Evolutionary conservation across 2,888 invertebrate species (phyloP).

Genomic region (Mesorhabditis sp.): DNA sequence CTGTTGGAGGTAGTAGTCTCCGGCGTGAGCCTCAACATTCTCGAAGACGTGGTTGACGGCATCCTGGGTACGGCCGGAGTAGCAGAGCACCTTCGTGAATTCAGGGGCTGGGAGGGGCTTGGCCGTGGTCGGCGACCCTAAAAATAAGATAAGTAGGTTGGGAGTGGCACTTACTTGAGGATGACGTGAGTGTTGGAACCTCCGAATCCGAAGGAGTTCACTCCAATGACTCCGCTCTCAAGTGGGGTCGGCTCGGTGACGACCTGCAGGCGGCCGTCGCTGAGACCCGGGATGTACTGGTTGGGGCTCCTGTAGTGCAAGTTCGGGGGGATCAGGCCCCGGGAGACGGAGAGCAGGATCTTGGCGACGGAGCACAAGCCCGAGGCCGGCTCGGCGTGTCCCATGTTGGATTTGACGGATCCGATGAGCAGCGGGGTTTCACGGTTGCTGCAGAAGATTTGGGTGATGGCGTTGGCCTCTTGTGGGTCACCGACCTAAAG

Average conservation of each 20-base stretch:
- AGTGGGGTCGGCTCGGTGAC: conserved; percentile 78
- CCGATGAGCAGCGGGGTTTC: conserved; percentile 78
- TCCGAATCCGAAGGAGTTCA: conserved; percentile 97
- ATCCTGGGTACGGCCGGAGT: conserved; percentile 75
- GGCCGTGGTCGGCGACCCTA: conserved; percentile 34
- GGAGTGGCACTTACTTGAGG: conserved; percentile 64
- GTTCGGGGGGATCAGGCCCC: conserved; percentile 82
- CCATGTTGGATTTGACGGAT: conserved; percentile 97
- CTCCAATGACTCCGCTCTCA: conserved; percentile 83
- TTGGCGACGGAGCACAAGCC: conserved; percentile 59
- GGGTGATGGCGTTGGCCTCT: conserved; percentile 89
- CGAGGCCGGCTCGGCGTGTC: conserved; percentile 82
- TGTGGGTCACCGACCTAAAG: conserved; percentile 83
- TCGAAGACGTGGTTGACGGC: conserved; percentile 55
- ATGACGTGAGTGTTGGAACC: conserved; percentile 89
- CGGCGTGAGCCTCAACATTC: conserved; percentile 36
- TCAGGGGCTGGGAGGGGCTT: conserved; percentile 20
- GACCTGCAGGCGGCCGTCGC: conserved; percentile 78
- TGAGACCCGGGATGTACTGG: conserved; percentile 81
- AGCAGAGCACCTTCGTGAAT: conserved; percentile 44
- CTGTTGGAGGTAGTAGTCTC: conserved; percentile 45
- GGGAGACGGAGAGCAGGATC: conserved; percentile 84
- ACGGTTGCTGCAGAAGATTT: conserved; percentile 78
- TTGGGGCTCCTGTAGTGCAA: conserved; percentile 84
- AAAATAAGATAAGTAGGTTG: conserved; percentile 61